Conservation (phyloP, 2,797 vertebrate species). For the Parauchenoglanis punctatus region DNA sequence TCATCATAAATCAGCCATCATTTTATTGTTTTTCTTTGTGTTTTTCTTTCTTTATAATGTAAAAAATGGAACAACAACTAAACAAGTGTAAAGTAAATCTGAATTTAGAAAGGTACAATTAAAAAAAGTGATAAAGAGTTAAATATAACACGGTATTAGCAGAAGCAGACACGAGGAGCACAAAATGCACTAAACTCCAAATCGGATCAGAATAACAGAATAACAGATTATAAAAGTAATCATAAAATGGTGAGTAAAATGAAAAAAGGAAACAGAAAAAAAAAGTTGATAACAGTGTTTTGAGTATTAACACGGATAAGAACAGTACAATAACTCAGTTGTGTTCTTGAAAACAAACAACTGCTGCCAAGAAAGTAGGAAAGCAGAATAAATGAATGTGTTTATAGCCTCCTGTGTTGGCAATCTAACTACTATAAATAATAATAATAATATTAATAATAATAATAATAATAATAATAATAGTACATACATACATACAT, state of each 20-base stretch:
- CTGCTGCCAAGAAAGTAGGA: not conserved
- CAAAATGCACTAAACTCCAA: not conserved
- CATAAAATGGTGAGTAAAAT: not conserved
- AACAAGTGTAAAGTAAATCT: not conserved
- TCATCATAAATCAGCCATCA: not conserved
- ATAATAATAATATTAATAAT: no score
- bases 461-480: slow-evolving; percentile 1
- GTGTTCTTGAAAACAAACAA: slow-evolving; percentile 18
- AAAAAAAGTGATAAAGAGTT: not conserved
- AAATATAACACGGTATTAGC: not conserved
- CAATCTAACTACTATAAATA: not conserved
- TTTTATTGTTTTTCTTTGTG: not conserved
- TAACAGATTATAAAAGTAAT: not conserved
- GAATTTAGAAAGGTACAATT: not conserved
- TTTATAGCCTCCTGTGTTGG: not conserved
- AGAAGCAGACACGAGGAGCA: not conserved
- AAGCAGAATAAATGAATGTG: not conserved
- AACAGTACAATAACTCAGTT: slow-evolving; percentile 15
- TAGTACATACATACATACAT: no score
- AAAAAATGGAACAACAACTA: not conserved
- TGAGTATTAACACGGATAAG: slow-evolving; percentile 12
- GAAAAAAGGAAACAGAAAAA: not conserved
- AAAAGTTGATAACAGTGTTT: not conserved
- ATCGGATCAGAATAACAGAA: not conserved
- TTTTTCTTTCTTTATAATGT: not conserved